These are phyloP conservation scores for Crotalus viridis DNA, from an alignment of 2,113 vertebrate species.

Conservation along the genomic window DNA sequence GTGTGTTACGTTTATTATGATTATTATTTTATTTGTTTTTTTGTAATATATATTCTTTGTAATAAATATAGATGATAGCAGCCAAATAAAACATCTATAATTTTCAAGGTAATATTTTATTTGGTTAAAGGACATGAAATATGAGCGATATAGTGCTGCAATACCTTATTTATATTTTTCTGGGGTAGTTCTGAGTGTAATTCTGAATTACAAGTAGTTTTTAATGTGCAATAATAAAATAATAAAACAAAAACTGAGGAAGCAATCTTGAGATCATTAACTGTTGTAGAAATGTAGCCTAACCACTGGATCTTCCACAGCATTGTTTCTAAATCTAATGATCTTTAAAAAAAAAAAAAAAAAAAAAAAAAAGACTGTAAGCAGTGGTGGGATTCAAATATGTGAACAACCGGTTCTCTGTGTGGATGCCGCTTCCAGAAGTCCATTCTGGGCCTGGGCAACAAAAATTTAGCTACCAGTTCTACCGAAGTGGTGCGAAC, in stretches of 20 bases:
- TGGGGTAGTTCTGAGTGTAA: neutral
- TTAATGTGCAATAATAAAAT: neutral
- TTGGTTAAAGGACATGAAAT: neutral
- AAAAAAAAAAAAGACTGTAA: neutral
- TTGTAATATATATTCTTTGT: neutral
- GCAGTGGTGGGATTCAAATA: too few relatives aligned
- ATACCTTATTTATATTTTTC: neutral
- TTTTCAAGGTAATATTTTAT: neutral
- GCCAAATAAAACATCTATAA: neutral
- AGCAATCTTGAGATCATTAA: neutral
- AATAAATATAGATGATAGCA: neutral
- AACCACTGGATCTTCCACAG: neutral
- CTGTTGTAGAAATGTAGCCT: neutral
- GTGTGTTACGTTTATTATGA: neutral
- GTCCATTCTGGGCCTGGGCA: too few relatives aligned
- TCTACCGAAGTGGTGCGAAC: too few relatives aligned
- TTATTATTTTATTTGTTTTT: neutral
- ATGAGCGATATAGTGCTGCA: neutral
- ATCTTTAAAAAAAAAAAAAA: neutral
- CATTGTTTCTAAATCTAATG: neutral
- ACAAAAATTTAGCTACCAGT: too few relatives aligned
- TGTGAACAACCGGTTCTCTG: too few relatives aligned
- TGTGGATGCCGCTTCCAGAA: too few relatives aligned
- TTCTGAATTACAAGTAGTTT: neutral
- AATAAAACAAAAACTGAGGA: neutral